These are phyloP conservation scores for Nomada ruficornis DNA, from an alignment of 2,888 invertebrate species.

Conservation along the genomic window DNA sequence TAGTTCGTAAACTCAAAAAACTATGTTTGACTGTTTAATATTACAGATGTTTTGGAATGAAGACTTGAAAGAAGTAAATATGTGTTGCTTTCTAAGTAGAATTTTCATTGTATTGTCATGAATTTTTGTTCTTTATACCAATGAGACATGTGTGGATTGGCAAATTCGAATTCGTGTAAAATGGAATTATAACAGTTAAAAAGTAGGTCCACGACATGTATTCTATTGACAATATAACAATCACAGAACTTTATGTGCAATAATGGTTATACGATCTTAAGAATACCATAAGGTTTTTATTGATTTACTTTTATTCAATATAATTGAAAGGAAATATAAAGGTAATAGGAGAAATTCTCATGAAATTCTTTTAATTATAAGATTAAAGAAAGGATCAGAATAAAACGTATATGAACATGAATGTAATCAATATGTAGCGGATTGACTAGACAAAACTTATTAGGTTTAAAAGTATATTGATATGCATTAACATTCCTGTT, in stretches of 20 bases:
- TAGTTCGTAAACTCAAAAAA: too few species aligned
- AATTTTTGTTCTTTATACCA: too few species aligned
- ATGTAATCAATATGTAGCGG: slow-evolving; percentile 11
- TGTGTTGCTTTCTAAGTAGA: too few species aligned
- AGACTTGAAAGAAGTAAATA: too few species aligned
- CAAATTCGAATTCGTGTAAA: too few species aligned
- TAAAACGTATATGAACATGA: background rate
- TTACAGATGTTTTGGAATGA: too few species aligned
- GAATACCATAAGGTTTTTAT: background rate
- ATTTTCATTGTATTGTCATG: too few species aligned
- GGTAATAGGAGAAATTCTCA: background rate
- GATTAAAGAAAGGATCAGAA: background rate
- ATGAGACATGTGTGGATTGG: too few species aligned
- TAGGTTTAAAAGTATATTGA: background rate
- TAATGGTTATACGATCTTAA: background rate
- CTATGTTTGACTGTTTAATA: too few species aligned
- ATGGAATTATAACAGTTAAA: too few species aligned
- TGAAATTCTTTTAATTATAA: background rate
- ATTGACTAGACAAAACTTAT: background rate
- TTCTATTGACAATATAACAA: background rate
- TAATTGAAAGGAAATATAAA: background rate
- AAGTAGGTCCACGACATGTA: background rate
- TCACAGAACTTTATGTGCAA: background rate
- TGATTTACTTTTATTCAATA: background rate
- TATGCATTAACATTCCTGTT: background rate